Evolutionary conservation across 1,140 invertebrate species (phyloP).

Genomic region (Listronotus bonariensis): DNA sequence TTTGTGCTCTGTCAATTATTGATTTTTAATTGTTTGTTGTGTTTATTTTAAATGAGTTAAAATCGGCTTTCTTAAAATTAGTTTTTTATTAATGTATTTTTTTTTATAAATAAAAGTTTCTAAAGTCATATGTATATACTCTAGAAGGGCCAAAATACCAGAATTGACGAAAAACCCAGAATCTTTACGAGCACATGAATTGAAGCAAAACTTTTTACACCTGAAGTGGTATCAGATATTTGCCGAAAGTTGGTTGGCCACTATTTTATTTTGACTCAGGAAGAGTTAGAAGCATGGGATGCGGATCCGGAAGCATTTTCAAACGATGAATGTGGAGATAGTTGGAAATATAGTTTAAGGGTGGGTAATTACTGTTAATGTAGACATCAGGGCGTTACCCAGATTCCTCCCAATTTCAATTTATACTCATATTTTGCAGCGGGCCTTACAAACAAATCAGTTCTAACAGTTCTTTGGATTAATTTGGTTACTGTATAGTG

Average conservation of each 20-base stretch:
- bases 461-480: too few relatives aligned
- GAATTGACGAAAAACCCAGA: conserved; percentile 61
- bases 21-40: too few relatives aligned
- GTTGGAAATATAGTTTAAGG: conserved; percentile 89
- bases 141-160: conserved; percentile 63
- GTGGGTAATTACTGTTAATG: conserved; percentile 73
- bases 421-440: too few relatives aligned
- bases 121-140: background rate
- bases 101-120: too few relatives aligned
- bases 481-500: too few relatives aligned
- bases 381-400: too few relatives aligned
- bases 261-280: conserved; percentile 83
- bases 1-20: too few relatives aligned
- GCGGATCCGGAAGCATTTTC: conserved; percentile 88
- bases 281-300: conserved; percentile 88
- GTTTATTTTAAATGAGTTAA: too few relatives aligned
- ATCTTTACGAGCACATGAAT: conserved; percentile 65
- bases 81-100: too few relatives aligned
- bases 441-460: too few relatives aligned
- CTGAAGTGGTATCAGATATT: conserved; percentile 73
- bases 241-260: conserved; percentile 82
- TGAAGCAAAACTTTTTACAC: conserved; percentile 76
- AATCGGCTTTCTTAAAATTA: too few relatives aligned
- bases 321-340: conserved; percentile 85
- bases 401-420: too few relatives aligned